Evolutionary conservation across 2,797 vertebrate genomes (phyloP), one percentile per base, ranked within the genome.

Genomic region (Gambusia yucatana): DNA sequence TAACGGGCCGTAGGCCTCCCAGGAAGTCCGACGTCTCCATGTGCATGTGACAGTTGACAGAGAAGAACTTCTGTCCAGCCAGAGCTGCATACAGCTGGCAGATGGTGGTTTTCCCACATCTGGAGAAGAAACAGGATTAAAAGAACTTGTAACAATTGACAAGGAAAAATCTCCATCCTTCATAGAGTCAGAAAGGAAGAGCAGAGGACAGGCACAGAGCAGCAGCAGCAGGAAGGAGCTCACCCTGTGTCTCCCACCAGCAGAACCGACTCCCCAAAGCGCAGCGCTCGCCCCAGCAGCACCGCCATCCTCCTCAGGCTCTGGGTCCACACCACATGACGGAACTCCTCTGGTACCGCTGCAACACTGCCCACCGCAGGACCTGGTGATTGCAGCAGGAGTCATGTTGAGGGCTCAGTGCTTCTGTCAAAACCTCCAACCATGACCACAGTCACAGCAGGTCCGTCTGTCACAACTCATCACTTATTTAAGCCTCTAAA

Each of bases 21-120:
- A 99, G 89, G 89, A 99, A 98, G 92, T 99, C 98, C 0, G 98
- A 98, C 0, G 98, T 99, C 93, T 99, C 98, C 98, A 99, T 97
- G 88, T 99, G 97, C 72, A 98, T 94, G 86, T 99, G 98, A 90
- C 98, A 99, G 78, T 98, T 99, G 55, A 99, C 95, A 0, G 97
- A 96, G 81, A 96, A 96, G 3, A 99, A 96, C 82, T 96, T 97
- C 91, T 96, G 97, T 65, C 91, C 93, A 5, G 92, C 86, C 83
- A 99, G 81, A 17, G 97, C 96, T 73, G 98, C 97, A 94, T 98
- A 99, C 81, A 99, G 87, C 92, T 99, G 98, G 84, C 98, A 99
- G 88, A 99, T 93, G 0, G 98, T 99, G 0, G 98, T 99, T 93
- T 99, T 99, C 39, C 98, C 98, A 95, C 98, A 99, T 78, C 98